These are phyloP conservation scores for Folsomia candida DNA, from an alignment of 2,888 invertebrate species.

Conservation along the genomic window DNA sequence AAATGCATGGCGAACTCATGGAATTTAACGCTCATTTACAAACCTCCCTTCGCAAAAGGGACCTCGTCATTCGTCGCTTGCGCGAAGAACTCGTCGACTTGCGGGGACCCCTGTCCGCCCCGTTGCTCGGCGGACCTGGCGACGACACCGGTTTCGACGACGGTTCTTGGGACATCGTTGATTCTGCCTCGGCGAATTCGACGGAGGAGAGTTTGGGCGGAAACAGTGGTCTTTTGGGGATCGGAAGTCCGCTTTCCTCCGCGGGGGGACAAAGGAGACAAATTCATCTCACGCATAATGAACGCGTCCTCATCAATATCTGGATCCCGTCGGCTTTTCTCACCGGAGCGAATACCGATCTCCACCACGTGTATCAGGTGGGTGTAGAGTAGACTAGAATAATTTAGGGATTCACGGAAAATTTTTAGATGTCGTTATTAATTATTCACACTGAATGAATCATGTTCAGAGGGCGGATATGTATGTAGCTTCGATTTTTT, in stretches of 20 bases:
- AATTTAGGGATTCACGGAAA: too few species aligned
- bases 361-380: conserved; percentile 89
- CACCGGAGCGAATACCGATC: conserved; percentile 67
- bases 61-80: conserved; percentile 61
- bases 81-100: conserved; percentile 66
- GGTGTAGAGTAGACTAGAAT: too few species aligned
- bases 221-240: background rate
- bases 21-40: conserved; percentile 84
- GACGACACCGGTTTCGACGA: conserved; percentile 48
- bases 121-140: conserved; percentile 11
- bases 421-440: too few species aligned
- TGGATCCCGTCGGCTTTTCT: conserved; percentile 87
- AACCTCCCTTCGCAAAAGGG: conserved; percentile 65
- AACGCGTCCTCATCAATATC: conserved; percentile 66
- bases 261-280: conserved; percentile 24
- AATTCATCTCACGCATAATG: conserved; percentile 32
- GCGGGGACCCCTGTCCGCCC: conserved; percentile 61
- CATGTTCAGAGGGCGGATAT: too few species aligned
- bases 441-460: too few species aligned
- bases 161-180: conserved; percentile 51
- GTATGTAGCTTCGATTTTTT: too few species aligned
- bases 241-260: background rate
- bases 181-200: conserved; percentile 54
- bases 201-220: background rate
- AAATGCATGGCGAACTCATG: conserved; percentile 92